Conservation (phyloP, 2,113 vertebrate genomes). For the Pseudopipra pipra region DNA sequence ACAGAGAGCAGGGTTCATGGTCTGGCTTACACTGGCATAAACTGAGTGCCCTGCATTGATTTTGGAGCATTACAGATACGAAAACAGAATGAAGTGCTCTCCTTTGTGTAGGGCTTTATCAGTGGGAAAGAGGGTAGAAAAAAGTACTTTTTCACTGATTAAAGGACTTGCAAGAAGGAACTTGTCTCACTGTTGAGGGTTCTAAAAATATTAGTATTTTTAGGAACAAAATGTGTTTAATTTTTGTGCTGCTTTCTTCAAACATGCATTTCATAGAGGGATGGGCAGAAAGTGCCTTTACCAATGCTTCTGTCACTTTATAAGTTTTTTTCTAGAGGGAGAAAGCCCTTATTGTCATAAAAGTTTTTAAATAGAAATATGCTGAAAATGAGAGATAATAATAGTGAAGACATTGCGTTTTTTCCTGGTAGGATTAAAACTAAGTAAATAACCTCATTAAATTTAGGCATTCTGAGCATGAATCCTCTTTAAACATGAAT, state of each 20-base stretch:
- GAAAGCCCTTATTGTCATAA: background rate
- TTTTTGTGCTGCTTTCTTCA: background rate
- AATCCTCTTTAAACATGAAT: background rate
- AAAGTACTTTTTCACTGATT: background rate
- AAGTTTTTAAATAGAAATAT: background rate
- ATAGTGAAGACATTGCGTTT: fast-evolving
- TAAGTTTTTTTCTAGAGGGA: background rate
- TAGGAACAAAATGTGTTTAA: background rate
- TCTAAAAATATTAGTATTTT: background rate
- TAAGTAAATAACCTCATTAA: background rate
- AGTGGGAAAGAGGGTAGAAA: background rate
- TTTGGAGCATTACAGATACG: background rate
- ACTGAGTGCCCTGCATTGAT: background rate
- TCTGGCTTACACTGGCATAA: background rate
- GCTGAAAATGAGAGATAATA: background rate
- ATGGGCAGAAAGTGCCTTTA: background rate
- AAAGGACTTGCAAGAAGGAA: background rate
- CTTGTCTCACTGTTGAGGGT: background rate
- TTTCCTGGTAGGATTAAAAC: background rate
- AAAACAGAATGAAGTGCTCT: background rate
- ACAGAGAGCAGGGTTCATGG: background rate
- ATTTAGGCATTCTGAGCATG: background rate
- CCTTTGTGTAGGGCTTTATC: background rate
- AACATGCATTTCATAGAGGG: background rate
- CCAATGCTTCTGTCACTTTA: background rate